Evolutionary conservation across 2,113 vertebrate species (phyloP), one percentile per base, ranked within the genome.

Genomic region (Pelvicachromis taeniatus): DNA sequence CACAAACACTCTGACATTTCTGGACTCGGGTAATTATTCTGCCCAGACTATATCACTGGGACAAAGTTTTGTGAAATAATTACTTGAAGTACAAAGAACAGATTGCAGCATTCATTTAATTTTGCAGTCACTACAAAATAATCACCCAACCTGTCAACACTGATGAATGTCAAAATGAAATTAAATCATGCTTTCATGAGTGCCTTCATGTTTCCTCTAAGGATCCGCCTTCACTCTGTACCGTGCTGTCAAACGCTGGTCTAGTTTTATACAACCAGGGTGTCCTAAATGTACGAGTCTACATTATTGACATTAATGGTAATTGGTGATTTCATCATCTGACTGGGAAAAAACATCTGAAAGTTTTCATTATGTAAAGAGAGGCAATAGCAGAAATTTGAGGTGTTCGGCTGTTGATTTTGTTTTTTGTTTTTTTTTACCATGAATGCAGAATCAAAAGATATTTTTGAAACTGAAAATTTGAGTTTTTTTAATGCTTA

Each of bases 81-180:
- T 48, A 80, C 58, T 88, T 53, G 82, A 33, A 77, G 55, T 80
- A 81, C 56, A 84, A 83, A 82, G 70, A 78, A 80, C 86, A 91
- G 80, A 88, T 85, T 91, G 86, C 53, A 65, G 78, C 40, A 86
- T 86, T 84, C 85, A 87, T 88, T 90, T 80, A 75, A 89, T 92
- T 91, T 89, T 79, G 42, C 77, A 84, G 86, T 54, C 40, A 31
- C 38, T 82, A 45, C 42, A 81, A 90, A 85, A 90, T 91, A 86
- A 82, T 85, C 83, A 77, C n/a, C 77, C 50, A 10, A 55, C 58
- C 82, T 88, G 87, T 52, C 86, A 82, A 17, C 35, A 80, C 21
- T 38, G 48, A 91, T 89, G 40, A 90, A 84, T 55, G 81, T 91
- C 88, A 90, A 65, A 81, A 54, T 56, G 45, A 78, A 88, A 91